phyloP scores from a whole-genome alignment of 2,888 invertebrate species.

The Orchesella flavescens region DNA sequence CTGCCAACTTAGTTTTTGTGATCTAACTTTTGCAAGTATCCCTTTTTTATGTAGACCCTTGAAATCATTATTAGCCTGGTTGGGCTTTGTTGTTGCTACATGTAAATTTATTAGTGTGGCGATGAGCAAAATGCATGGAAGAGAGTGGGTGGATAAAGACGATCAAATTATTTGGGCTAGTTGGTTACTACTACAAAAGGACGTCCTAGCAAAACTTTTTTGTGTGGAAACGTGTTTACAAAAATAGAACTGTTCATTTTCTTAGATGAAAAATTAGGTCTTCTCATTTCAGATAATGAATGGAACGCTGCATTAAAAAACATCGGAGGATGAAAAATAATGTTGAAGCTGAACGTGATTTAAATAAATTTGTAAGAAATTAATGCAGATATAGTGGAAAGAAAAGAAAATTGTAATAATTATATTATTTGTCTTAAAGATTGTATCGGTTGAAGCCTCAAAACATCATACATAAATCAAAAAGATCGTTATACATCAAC shows the following conservation, averaged over 20 bases:
- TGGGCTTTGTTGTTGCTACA: conserved; percentile 25
- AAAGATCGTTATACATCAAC: too few relatives aligned
- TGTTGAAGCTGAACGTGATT: background rate
- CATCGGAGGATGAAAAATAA: background rate
- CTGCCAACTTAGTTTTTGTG: background rate
- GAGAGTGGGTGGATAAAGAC: background rate
- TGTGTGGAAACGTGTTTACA: too few relatives aligned
- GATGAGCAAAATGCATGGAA: background rate
- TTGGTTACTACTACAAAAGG: conserved; percentile 35
- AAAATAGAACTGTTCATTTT: background rate
- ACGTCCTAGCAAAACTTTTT: background rate
- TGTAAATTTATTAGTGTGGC: conserved; percentile 24
- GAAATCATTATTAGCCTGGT: conserved; percentile 16
- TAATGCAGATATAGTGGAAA: too few relatives aligned
- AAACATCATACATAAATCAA: too few relatives aligned
- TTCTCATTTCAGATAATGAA: background rate
- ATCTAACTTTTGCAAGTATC: background rate
- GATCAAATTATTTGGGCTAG: conserved; percentile 41
- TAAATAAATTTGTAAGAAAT: too few relatives aligned
- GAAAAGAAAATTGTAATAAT: too few relatives aligned
- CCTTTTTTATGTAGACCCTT: background rate
- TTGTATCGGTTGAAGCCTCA: too few relatives aligned
- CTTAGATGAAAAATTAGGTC: background rate
- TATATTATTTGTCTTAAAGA: too few relatives aligned
- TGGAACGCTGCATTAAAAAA: too few relatives aligned